Conservation (phyloP, 64 coral and sea anemone species). For the Stichodactyla mertensii region DNA sequence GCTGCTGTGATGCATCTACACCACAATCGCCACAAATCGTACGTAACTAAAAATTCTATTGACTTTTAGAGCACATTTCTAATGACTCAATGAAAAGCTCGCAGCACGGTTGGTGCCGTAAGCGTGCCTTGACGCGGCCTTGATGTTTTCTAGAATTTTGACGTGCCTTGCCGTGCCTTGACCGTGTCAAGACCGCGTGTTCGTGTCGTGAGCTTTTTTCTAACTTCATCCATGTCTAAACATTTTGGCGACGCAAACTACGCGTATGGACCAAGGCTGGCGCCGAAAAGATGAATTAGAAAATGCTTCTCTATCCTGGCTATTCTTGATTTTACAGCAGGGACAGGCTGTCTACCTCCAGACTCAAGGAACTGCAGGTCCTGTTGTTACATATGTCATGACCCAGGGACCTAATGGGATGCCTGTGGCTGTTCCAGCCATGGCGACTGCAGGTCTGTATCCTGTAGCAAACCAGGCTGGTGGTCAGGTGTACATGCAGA, state of each 20-base stretch:
- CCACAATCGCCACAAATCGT: neutral
- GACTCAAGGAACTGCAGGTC: neutral
- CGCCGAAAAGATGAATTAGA: no score
- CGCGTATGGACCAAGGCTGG: no score
- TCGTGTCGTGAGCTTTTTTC: no score
- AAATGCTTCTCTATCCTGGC: neutral
- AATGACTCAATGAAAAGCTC: no score
- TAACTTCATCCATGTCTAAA: no score
- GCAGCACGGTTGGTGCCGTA: no score
- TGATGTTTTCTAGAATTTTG: no score
- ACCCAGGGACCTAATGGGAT: neutral
- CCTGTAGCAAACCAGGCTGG: neutral
- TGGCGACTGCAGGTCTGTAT: neutral
- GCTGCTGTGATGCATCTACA: neutral
- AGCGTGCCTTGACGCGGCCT: no score
- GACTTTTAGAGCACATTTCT: neutral
- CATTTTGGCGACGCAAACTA: no score
- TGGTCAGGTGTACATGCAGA: neutral
- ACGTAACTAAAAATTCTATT: neutral
- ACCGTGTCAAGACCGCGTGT: no score
- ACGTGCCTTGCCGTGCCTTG: no score
- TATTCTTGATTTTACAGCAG: neutral
- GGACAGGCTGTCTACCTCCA: neutral
- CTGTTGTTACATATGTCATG: neutral
- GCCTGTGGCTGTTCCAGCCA: neutral